Percentiles rank a stretch among this genome's conserved stretches.
Evolutionary conservation across 2,888 invertebrate genomes (phyloP).

Genomic region (Zygogramma bicolorata): DNA sequence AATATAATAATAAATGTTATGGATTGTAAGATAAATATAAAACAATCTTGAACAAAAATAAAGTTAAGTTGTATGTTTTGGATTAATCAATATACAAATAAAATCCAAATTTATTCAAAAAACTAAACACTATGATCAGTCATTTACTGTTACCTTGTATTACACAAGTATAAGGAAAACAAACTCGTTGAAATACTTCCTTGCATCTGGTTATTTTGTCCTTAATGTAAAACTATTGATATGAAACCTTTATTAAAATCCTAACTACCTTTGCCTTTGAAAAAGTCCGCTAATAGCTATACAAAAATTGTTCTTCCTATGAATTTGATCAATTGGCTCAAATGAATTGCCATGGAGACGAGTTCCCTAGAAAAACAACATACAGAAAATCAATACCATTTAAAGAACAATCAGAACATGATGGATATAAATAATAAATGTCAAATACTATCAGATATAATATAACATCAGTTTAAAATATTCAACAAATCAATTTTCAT

Average conservation of each 20-base stretch:
- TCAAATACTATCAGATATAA: background rate
- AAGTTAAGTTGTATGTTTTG: background rate
- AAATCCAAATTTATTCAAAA: background rate
- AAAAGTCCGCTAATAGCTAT: background rate
- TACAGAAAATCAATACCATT: constrained; percentile 16
- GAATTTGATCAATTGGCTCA: constrained; percentile 12
- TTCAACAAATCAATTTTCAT: background rate
- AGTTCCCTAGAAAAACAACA: constrained; percentile 8
- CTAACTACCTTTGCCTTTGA: constrained; percentile 20
- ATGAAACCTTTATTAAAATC: constrained; percentile 26
- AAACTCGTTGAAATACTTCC: constrained; percentile 23
- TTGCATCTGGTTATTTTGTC: constrained; percentile 9
- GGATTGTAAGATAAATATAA: background rate
- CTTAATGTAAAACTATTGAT: constrained; percentile 24
- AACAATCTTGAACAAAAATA: background rate
- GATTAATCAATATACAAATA: background rate
- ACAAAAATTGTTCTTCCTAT: constrained; percentile 6
- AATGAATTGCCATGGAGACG: background rate
- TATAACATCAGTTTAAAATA: background rate
- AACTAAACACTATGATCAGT: background rate
- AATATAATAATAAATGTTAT: background rate
- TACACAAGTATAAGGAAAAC: background rate
- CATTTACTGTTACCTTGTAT: background rate
- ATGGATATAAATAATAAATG: background rate
- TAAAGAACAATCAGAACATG: background rate